Evolutionary conservation across 2,113 vertebrate species (phyloP), one percentile per base, ranked within the genome.

Genomic region (Circaetus gallicus): DNA sequence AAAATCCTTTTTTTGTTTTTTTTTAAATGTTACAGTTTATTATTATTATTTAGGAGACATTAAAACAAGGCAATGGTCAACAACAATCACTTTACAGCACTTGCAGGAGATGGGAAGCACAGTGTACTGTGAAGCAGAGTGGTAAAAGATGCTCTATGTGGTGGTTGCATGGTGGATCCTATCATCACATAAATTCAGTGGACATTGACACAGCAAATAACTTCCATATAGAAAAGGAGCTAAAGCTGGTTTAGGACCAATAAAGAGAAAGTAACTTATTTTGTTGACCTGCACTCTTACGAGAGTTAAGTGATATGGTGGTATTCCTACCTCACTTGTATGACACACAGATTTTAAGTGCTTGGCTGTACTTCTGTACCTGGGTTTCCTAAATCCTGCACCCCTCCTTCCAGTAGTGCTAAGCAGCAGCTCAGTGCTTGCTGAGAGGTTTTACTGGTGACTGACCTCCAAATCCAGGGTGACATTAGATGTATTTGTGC

Each of bases 41-140:
- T 97, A 92, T 97, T 96, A 80, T 96, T 98, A 94, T 98, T 97
- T 95, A 96, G 94, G 81, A 95, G 90, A 87, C 53, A 93, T 97
- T 97, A 95, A 97, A 97, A 89, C 43, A 96, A 97, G 95, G 89
- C 82, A 90, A 49, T 85, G 94, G 97, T 96, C 97, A 97, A 89
- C 86, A 97, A n/a, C 20, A 73, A 88, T 95, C 91, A 72, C 81
- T 94, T 97, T 95, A 97, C 56, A 82, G 93, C 71, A 73, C 94
- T 95, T 95, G 53, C 3, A 31, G 93, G 95, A 97, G 55, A 32
- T 50, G 43, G 76, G 67, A 90, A 93, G 66, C 59, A 7, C 21
- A 56, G 50, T 43, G 18, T 66, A 43, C 34, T 52, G 61, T 69
- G 86, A 87, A 96, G 56, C 71, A 65, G 71, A 77, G 36, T 20